phyloP scores from a whole-genome alignment of 2,888 invertebrate genomes.

The Erebia aethiops region DNA sequence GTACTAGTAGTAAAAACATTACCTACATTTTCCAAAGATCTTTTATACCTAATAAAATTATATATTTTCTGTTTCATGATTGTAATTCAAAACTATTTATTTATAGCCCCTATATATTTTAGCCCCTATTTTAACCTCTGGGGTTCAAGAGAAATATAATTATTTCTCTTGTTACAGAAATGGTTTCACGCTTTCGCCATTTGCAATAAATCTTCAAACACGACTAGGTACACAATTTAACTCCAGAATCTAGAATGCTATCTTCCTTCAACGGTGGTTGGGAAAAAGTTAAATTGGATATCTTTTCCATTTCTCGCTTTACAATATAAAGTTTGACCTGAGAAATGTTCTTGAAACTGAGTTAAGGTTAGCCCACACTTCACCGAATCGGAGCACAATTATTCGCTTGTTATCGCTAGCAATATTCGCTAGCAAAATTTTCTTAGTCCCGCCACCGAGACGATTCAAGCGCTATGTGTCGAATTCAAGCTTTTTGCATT shows the following conservation, averaged over 20 bases:
- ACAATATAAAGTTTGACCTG: slow-evolving; percentile 30
- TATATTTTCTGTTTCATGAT: too few relatives aligned
- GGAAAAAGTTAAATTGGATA: slow-evolving; percentile 42
- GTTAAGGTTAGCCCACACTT: not conserved
- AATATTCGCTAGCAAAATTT: too few relatives aligned
- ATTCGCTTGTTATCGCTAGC: too few relatives aligned
- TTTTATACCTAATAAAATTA: too few relatives aligned
- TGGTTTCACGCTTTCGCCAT: slow-evolving; percentile 11
- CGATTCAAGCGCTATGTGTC: too few relatives aligned
- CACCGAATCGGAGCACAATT: not conserved
- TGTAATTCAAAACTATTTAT: too few relatives aligned
- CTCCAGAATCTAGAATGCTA: slow-evolving; percentile 25
- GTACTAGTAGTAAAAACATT: too few relatives aligned
- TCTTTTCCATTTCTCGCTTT: slow-evolving; percentile 34
- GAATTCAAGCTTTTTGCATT: too few relatives aligned
- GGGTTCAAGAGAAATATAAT: not conserved
- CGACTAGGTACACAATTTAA: slow-evolving; percentile 21
- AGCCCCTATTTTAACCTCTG: too few relatives aligned
- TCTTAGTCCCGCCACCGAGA: too few relatives aligned
- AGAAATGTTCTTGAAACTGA: slow-evolving; percentile 19
- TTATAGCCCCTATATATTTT: too few relatives aligned
- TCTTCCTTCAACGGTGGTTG: slow-evolving; percentile 28
- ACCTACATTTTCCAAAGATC: too few relatives aligned
- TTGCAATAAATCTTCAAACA: slow-evolving; percentile 22
- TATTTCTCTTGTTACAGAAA: slow-evolving; percentile 9